Evolutionary conservation across 64 coral and sea anemone species (phyloP).

Genomic region (Trachythela sp.): DNA sequence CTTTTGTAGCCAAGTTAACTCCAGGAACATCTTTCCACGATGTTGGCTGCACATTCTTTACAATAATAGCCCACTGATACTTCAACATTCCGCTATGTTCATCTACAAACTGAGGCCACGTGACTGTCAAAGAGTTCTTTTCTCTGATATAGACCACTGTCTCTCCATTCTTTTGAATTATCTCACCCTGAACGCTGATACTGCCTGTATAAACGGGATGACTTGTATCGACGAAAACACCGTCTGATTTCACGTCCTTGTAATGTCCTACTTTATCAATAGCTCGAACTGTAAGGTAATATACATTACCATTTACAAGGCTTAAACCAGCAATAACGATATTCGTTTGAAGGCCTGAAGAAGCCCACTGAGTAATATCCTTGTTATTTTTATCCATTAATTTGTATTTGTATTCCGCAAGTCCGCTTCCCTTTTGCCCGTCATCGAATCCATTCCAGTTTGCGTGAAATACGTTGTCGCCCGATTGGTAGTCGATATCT

Average conservation of each 20-base stretch:
- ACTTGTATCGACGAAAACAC: too few species aligned
- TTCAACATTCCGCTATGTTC: background rate
- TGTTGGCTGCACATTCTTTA: conserved; percentile 1
- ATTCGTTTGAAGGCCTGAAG: conserved; percentile 43
- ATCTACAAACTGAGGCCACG: background rate
- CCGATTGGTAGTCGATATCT: too few species aligned
- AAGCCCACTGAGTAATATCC: conserved; percentile 60
- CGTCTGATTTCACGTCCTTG: too few species aligned
- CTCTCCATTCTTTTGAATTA: background rate
- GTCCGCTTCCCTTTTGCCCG: too few species aligned
- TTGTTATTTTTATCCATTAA: conserved; percentile 50
- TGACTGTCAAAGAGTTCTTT: background rate
- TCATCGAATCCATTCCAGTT: too few species aligned
- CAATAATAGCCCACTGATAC: background rate
- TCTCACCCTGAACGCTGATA: background rate
- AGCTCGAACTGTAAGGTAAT: too few species aligned
- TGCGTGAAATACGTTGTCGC: too few species aligned
- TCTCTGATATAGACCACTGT: background rate
- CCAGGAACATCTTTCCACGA: conserved; percentile 1
- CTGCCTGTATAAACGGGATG: too few species aligned
- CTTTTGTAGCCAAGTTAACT: background rate
- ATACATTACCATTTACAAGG: too few species aligned
- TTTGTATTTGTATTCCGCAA: too few species aligned
- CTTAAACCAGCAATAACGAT: conserved; percentile 17
- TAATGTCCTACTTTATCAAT: too few species aligned